Base-by-base conservation (phyloP, 1,140 invertebrate genomes). In the Drosophila persimilis region DNA sequence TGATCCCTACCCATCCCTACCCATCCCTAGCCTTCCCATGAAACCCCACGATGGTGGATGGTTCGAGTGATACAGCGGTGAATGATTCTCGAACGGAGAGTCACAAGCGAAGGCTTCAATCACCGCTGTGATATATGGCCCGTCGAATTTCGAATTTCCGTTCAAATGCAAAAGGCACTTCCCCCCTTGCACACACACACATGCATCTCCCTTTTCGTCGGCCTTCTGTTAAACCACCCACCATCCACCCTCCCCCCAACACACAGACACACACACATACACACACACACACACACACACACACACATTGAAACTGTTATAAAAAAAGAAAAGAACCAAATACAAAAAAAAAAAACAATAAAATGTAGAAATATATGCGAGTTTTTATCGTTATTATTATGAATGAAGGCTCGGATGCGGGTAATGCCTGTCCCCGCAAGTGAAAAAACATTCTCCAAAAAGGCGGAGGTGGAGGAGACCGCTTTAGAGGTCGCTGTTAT, bases 261-360 rank as follows among this genome's bases (percentile, higher is more conserved):
- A 56, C 54, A 56, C 26, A 6, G 13, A 31, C 29, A 57, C 43
- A 26, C 54, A 43, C 35, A 62, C 17, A 17, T 17, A n/a, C n/a
- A 31, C 29, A 57, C 43, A 26, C 54, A 43, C 35, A 62, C 17
- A 17, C 1, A 17, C n/a, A 60, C 53, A 41, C 9, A 22, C 52
- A 62, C 20, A 64, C 62, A 67, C 62, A 67, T 55, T 41, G 11
- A 66, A 69, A 69, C 65, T 69, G 35, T 17, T 53, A 47, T 41
- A 24, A 52, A 71, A 47, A 70, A 22, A 80, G 15, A 39, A 70
- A 22, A 80, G 20, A 51, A 35, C 51, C 65, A 69, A 69, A 69
- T 58, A 71, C 53, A 70, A 70, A 70, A 71, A 69, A 51, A 56
- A 69, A 69, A 64, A 43, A 69, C 41, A 65, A 65, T 69, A 69